Conservation (phyloP, 2,888 invertebrate species). For the Diogma glabrata region DNA sequence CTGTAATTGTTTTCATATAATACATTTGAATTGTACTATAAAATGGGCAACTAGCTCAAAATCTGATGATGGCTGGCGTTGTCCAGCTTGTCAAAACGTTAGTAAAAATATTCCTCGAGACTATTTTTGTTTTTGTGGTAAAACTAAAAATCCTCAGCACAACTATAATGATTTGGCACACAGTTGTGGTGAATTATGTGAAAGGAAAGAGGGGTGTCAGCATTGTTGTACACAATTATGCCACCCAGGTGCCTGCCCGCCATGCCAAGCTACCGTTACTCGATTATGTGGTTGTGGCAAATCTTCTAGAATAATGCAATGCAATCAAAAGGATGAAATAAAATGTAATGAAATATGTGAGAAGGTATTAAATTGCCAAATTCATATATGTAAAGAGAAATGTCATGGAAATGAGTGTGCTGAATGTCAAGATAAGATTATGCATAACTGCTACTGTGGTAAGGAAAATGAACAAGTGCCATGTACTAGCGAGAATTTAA, state of each 20-base stretch:
- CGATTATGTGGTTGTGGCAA: constrained; percentile 70
- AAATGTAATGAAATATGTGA: constrained; percentile 65
- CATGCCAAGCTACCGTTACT: constrained; percentile 63
- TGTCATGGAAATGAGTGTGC: constrained; percentile 76
- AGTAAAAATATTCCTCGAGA: constrained; percentile 59
- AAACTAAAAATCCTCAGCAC: constrained; percentile 59
- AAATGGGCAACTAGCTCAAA: constrained; percentile 85
- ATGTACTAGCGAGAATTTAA: constrained; percentile 46
- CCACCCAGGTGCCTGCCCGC: constrained; percentile 92
- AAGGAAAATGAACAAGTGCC: constrained; percentile 46
- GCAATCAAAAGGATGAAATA: constrained; percentile 57
- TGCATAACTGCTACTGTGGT: constrained; percentile 63
- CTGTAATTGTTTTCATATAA: constrained; percentile 78
- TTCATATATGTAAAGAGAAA: constrained; percentile 56
- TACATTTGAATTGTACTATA: constrained; percentile 81
- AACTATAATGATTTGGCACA: constrained; percentile 73
- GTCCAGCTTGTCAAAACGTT: constrained; percentile 89
- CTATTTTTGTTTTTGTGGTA: constrained; percentile 87
- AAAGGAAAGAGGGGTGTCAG: constrained; percentile 41
- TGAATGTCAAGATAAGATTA: constrained; percentile 52
- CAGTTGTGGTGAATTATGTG: constrained; percentile 81
- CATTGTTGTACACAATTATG: constrained; percentile 71
- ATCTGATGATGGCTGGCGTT: constrained; percentile 79
- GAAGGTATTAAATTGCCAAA: constrained; percentile 61
- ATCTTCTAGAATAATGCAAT: constrained; percentile 54